Evolutionary conservation across 2,888 invertebrate genomes (phyloP), one percentile per base, ranked within the genome.

Genomic region (Eilema caniola): DNA sequence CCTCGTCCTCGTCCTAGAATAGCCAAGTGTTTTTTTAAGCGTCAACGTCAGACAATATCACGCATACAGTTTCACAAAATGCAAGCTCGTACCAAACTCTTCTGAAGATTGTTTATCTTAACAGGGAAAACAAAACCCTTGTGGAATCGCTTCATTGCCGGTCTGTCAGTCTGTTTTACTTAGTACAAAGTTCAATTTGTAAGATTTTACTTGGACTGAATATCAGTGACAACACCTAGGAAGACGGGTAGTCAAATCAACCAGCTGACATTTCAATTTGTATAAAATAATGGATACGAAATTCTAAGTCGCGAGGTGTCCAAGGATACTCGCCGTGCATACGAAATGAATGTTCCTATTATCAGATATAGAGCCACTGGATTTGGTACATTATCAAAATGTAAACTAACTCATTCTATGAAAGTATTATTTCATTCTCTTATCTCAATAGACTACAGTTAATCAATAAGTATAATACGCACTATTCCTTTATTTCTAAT

Each of bases 211-310:
- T 68, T 61, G 11, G 41, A 24, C 31, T 31, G 74, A 67, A 76
- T 72, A 59, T 73, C 66, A 62, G 63, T 23, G 20, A 61, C 64
- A 67, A 62, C 67, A 62, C 70, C 72, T 81, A 71, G 73, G 79
- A 78, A 79, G 70, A 66, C 72, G 80, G n/a, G 79, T 81, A 82
- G 78, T 79, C 81, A 85, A 89, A 89, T 89, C 85, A 85, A 79
- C 75, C 78, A 77, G 78, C 83, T 88, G 90, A 91, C 89, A 84
- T 89, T 90, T 91, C 90, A 90, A 91, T 91, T 91, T 90, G 87
- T 89, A 86, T 87, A 86, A 89, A 90, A 90, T 90, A 91, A 90
- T 89, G 84, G 85, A 70, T 73, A 78, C 69, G 71, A 74, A 83
- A 78, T 89, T 88, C 85, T 69, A 71, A 89, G 85, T 86, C 89